Percentiles rank a stretch among this genome's conserved stretches.
These are phyloP conservation scores for Perithous albicinctus DNA, from an alignment of 2,888 invertebrate genomes.

Conservation along the genomic window DNA sequence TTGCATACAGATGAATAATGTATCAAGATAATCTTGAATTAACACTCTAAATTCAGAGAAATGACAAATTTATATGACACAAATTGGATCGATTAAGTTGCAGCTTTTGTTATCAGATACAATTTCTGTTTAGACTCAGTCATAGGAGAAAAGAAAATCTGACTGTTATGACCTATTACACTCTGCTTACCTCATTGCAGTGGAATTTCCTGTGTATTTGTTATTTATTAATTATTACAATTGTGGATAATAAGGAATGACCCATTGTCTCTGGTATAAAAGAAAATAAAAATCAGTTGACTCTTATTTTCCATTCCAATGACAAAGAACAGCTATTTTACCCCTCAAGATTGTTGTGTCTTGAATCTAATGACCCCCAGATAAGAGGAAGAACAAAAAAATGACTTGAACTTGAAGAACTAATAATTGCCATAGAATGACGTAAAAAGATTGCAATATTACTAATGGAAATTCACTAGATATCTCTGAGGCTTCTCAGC, in stretches of 20 bases:
- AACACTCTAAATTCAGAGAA: neutral
- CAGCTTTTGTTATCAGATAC: slow-evolving; percentile 13
- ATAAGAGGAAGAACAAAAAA: slow-evolving; percentile 31
- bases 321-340: slow-evolving; percentile 1
- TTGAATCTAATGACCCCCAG: slow-evolving; percentile 18
- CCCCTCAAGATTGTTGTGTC: slow-evolving; percentile 17
- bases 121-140: slow-evolving; percentile 32
- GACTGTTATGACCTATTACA: neutral
- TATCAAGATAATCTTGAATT: neutral
- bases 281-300: neutral
- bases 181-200: neutral
- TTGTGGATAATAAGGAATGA: neutral
- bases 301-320: neutral
- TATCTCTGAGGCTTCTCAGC: neutral
- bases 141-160: slow-evolving; percentile 33
- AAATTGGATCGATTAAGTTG: neutral
- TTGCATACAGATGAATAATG: neutral
- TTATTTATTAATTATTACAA: neutral
- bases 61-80: neutral
- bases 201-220: neutral
- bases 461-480: slow-evolving; percentile 26
- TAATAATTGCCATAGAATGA: slow-evolving; percentile 26
- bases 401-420: slow-evolving; percentile 47
- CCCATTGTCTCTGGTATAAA: neutral
- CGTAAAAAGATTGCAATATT: slow-evolving; percentile 5